Base-by-base conservation (phyloP, 2,888 invertebrate species). In the Linnaemya vulpina region DNA sequence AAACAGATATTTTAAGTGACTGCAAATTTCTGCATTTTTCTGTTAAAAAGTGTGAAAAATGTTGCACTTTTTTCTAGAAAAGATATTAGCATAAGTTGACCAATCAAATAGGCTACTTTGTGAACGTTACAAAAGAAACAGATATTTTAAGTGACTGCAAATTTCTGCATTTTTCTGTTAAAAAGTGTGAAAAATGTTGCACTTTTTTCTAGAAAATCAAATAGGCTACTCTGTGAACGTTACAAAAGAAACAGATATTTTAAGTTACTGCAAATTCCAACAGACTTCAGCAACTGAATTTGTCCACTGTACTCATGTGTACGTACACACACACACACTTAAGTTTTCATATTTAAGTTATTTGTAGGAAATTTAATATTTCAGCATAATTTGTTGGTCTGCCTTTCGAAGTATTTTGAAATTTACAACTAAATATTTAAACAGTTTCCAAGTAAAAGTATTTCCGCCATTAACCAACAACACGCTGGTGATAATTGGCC, bases 391-490 rank as follows among this genome's bases (percentile, higher is more conserved):
- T 77, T 67, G 30, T 51, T 58, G 13, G 15, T 25, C 20, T 40
- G n/a, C 30, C 49, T 65, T 51, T 60, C 38, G 3, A n/a, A 7
- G 15, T 9, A 22, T 63, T 71, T 49, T 13, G 4, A 73, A 55
- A 58, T 58, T 53, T 74, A 67, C 40, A 25, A 67, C 58, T 58
- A 65, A 71, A 75, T 58, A 67, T 68, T 55, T 63, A 58, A 83
- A 55, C 49, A 49, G 51, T 73, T 84, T 84, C 81, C 67, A 53
- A 46, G 73, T 77, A 84, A 84, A 81, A 77, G 49, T 68, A 81
- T 85, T 81, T 85, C 73, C 81, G 84, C 77, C 68, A 76, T 78
- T 30, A 30, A 30, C 13, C 51, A 71, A 85, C 77, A 70, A 85
- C 77, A 70, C 70, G 22, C 73, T 17, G 25, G 63, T 78, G 75